A percentile compares a stretch with the other conserved stretches of the same genome.
Evolutionary conservation across 1,140 invertebrate species (phyloP).

Genomic region (Drosophila pallidifrons): DNA sequence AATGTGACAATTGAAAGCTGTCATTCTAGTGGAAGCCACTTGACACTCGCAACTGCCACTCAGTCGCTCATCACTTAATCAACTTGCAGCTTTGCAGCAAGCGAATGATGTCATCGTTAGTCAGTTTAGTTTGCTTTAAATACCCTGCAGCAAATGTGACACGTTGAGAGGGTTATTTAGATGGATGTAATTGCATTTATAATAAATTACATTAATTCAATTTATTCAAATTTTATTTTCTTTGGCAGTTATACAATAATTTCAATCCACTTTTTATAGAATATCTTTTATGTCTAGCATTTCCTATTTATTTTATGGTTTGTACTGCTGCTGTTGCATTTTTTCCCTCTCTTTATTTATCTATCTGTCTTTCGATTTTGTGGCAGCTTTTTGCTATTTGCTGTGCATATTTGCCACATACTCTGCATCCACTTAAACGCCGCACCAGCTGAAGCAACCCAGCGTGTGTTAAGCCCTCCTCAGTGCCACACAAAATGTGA

Average conservation of each 20-base stretch:
- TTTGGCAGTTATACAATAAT: neutral
- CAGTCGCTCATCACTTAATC: constrained; percentile 27
- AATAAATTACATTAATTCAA: neutral
- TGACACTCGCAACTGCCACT: constrained; percentile 34
- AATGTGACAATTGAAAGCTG: constrained; percentile 46
- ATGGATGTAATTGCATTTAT: neutral
- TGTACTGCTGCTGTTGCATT: constrained; percentile 27
- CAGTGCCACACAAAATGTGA: constrained; percentile 14
- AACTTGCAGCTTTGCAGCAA: constrained; percentile 34
- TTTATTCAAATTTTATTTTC: neutral
- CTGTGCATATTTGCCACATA: constrained; percentile 53
- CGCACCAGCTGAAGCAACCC: constrained; percentile 7
- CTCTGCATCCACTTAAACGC: constrained; percentile 34
- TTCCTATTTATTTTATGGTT: neutral
- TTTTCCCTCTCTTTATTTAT: constrained; percentile 16
- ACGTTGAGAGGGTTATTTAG: neutral
- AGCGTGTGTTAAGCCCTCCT: constrained; percentile 24
- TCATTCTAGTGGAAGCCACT: constrained; percentile 32
- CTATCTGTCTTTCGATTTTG: constrained; percentile 44
- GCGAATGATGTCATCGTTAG: constrained; percentile 48
- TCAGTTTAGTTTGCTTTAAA: constrained; percentile 30
- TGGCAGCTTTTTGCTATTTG: constrained; percentile 45
- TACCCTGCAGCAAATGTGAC: neutral
- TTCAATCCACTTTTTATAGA: neutral
- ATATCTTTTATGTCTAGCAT: neutral